A percentile compares a stretch with the other conserved stretches of the same genome.
Conservation (phyloP, 2,888 invertebrate genomes). For the Tenthredo mesomela region DNA sequence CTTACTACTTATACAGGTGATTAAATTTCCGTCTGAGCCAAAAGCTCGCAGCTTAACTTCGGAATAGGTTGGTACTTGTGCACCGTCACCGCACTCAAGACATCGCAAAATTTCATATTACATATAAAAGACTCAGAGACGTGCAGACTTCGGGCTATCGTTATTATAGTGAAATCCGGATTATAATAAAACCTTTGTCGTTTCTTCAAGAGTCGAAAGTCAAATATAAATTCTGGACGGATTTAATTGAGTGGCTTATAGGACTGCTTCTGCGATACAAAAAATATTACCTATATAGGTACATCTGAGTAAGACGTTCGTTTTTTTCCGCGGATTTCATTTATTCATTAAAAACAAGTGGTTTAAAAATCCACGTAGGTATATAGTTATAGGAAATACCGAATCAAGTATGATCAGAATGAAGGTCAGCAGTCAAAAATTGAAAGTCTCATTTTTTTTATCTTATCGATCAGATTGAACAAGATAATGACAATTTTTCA, state of each 20-base stretch:
- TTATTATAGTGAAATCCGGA: background rate
- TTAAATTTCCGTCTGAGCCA: background rate
- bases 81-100: constrained; percentile 1
- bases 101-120: background rate
- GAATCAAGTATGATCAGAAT: background rate
- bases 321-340: background rate
- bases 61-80: background rate
- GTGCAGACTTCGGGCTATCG: background rate
- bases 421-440: background rate
- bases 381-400: background rate
- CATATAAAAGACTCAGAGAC: background rate
- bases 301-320: background rate
- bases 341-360: background rate
- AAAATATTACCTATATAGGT: background rate
- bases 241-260: background rate
- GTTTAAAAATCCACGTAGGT: background rate
- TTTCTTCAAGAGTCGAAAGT: background rate
- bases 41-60: constrained; percentile 5
- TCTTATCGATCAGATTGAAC: background rate
- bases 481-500: background rate
- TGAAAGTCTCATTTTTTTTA: background rate
- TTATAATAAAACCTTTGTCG: background rate
- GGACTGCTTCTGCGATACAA: background rate
- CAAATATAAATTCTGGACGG: background rate
- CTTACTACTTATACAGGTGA: background rate